These are phyloP conservation scores for Platygyra sinensis DNA, from an alignment of 64 coral and sea anemone species.

Conservation along the genomic window DNA sequence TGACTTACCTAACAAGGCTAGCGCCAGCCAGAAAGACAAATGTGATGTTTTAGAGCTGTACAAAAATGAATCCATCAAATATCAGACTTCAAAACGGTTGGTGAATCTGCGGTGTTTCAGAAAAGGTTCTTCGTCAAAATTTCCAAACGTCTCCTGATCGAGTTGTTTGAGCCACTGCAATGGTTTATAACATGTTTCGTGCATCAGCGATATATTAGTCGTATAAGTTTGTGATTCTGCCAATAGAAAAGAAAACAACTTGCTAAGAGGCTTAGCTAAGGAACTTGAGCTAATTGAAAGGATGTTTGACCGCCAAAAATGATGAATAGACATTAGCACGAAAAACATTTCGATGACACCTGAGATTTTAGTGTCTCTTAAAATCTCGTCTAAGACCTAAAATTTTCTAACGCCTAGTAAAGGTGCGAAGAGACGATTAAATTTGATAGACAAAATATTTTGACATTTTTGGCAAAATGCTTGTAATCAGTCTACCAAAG, in stretches of 20 bases:
- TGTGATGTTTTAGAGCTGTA: background rate
- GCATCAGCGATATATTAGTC: background rate
- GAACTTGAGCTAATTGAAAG: slow-evolving; percentile 25
- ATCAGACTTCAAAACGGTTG: background rate
- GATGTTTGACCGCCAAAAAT: background rate
- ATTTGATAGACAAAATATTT: background rate
- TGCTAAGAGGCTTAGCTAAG: slow-evolving; percentile 27
- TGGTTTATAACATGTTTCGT: background rate
- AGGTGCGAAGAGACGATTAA: background rate
- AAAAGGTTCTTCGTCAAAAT: background rate
- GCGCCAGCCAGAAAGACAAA: background rate
- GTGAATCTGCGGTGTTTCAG: background rate
- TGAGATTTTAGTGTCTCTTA: background rate
- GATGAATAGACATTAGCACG: slow-evolving; percentile 5
- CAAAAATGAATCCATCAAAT: background rate
- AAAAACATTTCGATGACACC: background rate
- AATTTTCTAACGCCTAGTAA: background rate
- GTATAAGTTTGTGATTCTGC: slow-evolving; percentile 13
- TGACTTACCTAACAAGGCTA: slow-evolving; percentile 1
- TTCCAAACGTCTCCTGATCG: no score
- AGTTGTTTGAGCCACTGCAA: no score
- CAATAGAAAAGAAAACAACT: slow-evolving; percentile 19
- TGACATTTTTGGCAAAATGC: background rate
- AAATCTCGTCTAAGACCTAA: background rate
- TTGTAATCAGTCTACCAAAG: background rate